Percentiles rank a stretch among this genome's conserved stretches.
phyloP scores from a whole-genome alignment of 2,888 invertebrate genomes.

The Onthophagus sagittarius region DNA sequence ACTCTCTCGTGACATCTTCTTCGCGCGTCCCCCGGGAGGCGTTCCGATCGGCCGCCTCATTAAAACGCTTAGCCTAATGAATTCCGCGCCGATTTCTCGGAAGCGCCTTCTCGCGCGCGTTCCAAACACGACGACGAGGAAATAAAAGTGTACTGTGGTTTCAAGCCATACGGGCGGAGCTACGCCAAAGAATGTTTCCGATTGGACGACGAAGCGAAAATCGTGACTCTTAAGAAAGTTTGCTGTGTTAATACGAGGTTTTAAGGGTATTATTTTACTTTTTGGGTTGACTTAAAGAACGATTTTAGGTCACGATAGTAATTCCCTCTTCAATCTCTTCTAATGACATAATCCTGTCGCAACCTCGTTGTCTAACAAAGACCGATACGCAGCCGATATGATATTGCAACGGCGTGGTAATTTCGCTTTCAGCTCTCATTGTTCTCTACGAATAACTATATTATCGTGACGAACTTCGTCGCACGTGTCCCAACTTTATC shows the following conservation, averaged over 20 bases:
- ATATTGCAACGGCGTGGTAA: not conserved
- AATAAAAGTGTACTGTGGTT: not conserved
- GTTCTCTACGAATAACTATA: conserved; percentile 14
- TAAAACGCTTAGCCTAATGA: not conserved
- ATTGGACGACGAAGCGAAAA: not conserved
- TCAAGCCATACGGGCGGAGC: not conserved
- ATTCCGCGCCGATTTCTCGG: not conserved
- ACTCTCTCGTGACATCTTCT: not conserved
- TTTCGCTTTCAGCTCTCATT: conserved; percentile 8
- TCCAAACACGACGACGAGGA: not conserved
- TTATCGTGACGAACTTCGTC: conserved; percentile 18
- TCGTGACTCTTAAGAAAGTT: not conserved
- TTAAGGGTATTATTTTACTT: too few species aligned
- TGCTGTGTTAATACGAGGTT: not conserved
- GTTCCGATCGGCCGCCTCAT: not conserved
- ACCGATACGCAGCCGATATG: not conserved
- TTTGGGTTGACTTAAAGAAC: too few species aligned
- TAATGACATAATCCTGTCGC: not conserved
- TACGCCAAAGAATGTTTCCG: not conserved
- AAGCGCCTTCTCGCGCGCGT: not conserved
- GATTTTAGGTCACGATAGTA: not conserved
- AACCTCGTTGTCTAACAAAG: not conserved
- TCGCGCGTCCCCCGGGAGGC: not conserved
- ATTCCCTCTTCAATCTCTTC: too few species aligned
- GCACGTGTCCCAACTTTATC: conserved; percentile 30